Base-by-base conservation (phyloP, 2,888 invertebrate species). In the Achlya flavicornis region DNA sequence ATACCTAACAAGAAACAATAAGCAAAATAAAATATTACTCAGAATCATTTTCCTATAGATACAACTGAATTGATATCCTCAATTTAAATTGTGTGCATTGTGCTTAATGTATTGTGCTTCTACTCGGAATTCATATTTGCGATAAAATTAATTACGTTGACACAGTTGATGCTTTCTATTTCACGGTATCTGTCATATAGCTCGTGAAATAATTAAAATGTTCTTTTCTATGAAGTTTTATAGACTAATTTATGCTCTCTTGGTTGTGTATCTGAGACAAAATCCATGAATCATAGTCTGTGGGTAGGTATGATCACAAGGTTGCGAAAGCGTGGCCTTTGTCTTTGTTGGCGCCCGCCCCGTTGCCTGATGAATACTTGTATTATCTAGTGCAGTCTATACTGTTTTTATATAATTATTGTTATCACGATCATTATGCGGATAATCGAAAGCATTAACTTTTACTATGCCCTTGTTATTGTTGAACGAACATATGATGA, bases 271-370 rank as follows among this genome's bases (percentile, higher is more conserved):
- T 35, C 41, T 16, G 43, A 60, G 19, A 43, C 60, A 60, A 78
- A 74, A 73, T 53, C 72, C 65, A 73, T 83, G 83, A 83, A 67
- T 83, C 83, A 83, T 76, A 78, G 77, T 71, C 66, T 71, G 72
- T 72, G 71, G 68, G 69, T 71, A 66, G 71, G 61, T 65, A 41
- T 59, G 59, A 41, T 41, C 19, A 72, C 86, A 86, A 86, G 86
- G 86, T 80, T 85, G 80, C 70, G 85, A 86, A 86, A 86, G 85
- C 80, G 72, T 77, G 78, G 84, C 85, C 85, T 86, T 84, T 85
- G 84, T 83, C 76, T 79, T 70, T 74, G 77, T 74, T 74, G 75
- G 76, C 70, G 74, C 64, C 64, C 53, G 53, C 53, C 53, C 53
- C 19, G 53, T 19, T 53, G 63, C 64, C 77, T 65, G 73, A 76